Base-by-base conservation (phyloP, 2,888 invertebrate species). In the Argyra leucocephala region DNA sequence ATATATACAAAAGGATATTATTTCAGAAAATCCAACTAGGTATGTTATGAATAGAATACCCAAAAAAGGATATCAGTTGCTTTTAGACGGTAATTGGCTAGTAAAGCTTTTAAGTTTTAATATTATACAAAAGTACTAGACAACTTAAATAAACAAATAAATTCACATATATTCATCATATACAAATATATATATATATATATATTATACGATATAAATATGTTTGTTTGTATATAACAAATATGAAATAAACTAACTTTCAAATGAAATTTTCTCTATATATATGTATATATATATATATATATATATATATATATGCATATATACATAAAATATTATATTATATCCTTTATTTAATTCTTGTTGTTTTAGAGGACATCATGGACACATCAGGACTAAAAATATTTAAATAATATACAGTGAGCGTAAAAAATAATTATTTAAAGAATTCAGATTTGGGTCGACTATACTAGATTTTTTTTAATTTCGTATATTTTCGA, bases 61-160 rank as follows among this genome's bases (percentile, higher is more conserved):
- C 1, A 31, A 31, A 64, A 62, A 68, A 22, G 15, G 67, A 67
- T 67, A 68, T 68, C 66, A 69, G 65, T 70, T 71, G 70, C 70
- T 71, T 70, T 70, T 69, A 70, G 70, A 67, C 69, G 66, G 67
- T 71, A 71, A 71, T 71, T 71, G 71, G 71, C 69, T 70, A 69
- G 69, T 67, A 70, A 70, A 69, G 69, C 71, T 71, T 70, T 71
- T 66, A 68, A 67, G 66, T 68, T 68, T 48, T 18, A 63, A 64
- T 67, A 66, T 69, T 67, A 67, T 66, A 64, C 60, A 64, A 66
- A 69, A 59, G 66, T 64, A 60, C n/a, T n/a, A 22, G 48, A 64
- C 31, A 60, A 26, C 21, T 18, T 61, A 21, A 62, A 62, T 31
- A 66, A 62, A 66, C 61, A 37, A 64, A 57, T 48, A 65, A 24